These are phyloP conservation scores for Agapostemon virescens DNA, from an alignment of 2,888 invertebrate species.

Conservation along the genomic window DNA sequence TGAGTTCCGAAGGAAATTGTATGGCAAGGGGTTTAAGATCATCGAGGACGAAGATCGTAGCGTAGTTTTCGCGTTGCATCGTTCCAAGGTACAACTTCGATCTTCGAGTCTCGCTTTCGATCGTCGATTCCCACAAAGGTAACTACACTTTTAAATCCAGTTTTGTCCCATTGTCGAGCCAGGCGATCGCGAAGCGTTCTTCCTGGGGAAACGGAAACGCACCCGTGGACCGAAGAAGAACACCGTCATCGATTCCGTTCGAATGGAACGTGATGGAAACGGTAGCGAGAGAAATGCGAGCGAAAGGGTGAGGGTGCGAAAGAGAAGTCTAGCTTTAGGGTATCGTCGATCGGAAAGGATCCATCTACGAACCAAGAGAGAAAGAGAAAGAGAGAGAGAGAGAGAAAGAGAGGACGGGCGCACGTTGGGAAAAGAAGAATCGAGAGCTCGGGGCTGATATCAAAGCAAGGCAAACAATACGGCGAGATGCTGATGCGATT, in stretches of 20 bases:
- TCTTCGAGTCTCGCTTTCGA: no score
- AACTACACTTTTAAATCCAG: no score
- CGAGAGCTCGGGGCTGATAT: slow-evolving; percentile 74
- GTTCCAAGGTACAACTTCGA: no score
- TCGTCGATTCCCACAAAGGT: no score
- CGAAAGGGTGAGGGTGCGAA: background rate
- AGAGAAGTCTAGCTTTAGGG: slow-evolving; percentile 28
- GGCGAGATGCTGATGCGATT: slow-evolving; percentile 81
- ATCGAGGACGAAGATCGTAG: no score
- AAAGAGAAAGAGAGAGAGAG: slow-evolving; percentile 40
- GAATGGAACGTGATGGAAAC: background rate
- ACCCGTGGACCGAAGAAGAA: no score
- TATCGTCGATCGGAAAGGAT: slow-evolving; percentile 53
- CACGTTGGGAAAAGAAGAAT: slow-evolving; percentile 60
- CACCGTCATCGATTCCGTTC: background rate
- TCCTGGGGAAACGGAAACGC: no score
- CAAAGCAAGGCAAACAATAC: slow-evolving; percentile 79
- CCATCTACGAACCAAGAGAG: slow-evolving; percentile 27
- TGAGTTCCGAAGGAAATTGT: no score
- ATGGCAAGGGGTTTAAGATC: no score
- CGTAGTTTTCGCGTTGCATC: no score
- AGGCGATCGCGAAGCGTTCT: no score
- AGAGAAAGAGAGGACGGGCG: slow-evolving; percentile 58
- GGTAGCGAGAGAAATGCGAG: background rate
- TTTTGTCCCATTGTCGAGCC: no score